Percentiles rank a stretch among this genome's conserved stretches.
These are phyloP conservation scores for Lagria hirta DNA, from an alignment of 2,888 invertebrate genomes.

Conservation along the genomic window DNA sequence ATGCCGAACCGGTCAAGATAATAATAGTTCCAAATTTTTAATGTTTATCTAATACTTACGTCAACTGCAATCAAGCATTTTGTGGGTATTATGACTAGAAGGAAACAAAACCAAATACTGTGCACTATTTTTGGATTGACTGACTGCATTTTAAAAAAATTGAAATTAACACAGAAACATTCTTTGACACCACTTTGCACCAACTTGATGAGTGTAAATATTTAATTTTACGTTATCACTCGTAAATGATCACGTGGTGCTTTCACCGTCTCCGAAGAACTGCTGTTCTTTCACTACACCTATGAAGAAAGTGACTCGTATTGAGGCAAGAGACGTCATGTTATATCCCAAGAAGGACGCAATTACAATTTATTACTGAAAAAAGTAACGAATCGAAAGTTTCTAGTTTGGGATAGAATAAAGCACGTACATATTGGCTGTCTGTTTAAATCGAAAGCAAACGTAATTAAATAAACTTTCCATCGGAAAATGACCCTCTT, in stretches of 20 bases:
- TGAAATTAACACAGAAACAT: too few relatives aligned
- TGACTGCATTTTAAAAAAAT: slow-evolving; percentile 20
- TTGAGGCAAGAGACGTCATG: slow-evolving; percentile 29
- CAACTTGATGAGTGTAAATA: not conserved
- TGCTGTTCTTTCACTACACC: slow-evolving; percentile 39
- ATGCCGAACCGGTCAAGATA: too few relatives aligned
- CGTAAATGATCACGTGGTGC: slow-evolving; percentile 32
- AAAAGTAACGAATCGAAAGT: slow-evolving; percentile 27
- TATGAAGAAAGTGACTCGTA: slow-evolving; percentile 37
- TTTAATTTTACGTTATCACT: slow-evolving; percentile 26
- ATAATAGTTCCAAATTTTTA: too few relatives aligned
- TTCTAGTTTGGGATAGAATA: slow-evolving; percentile 17
- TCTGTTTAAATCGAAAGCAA: too few relatives aligned
- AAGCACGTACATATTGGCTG: slow-evolving; percentile 17
- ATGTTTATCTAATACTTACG: slow-evolving; percentile 14
- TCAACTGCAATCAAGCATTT: slow-evolving; percentile 18
- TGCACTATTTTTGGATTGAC: slow-evolving; percentile 13
- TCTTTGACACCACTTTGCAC: too few relatives aligned
- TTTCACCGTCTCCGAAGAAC: slow-evolving; percentile 43
- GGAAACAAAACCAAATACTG: slow-evolving; percentile 13
- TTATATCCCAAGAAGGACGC: slow-evolving; percentile 33
- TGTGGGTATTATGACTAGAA: slow-evolving; percentile 16
- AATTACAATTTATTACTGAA: slow-evolving; percentile 28
- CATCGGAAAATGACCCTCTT: slow-evolving; percentile 2
- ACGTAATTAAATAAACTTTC: slow-evolving; percentile 16